Base-by-base conservation (phyloP, 2,797 vertebrate genomes). In the Rhinoraja longicauda region DNA sequence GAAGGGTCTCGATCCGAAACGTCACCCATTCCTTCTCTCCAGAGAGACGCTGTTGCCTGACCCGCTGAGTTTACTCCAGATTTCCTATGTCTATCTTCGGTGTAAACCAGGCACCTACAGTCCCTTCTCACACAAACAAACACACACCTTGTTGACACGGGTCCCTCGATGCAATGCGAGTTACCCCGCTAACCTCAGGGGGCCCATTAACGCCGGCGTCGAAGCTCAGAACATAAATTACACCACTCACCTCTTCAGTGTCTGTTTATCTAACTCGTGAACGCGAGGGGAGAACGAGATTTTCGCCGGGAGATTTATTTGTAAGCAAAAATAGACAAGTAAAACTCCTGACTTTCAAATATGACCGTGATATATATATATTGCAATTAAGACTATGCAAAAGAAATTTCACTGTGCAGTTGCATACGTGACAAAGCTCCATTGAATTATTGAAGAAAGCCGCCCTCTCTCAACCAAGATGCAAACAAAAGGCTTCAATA, bases 241-340 rank as follows among this genome's bases (percentile, higher is more conserved):
- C 19, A 45, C 15, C 26, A 29, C 29, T 13, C 45, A 81, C 39
- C 39, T 53, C 21, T 45, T 45, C 29, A 29, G n/a, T 62, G 59
- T 21, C 9, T 10, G 3, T 77, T 5, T 9, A 8, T 3, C 6
- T 21, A 0, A 8, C n/a, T 19, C n/a, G 8, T 0, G 4, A 0
- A 82, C 39, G 53, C 3, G 1, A 24, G 24, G 24, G 21, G 24
- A 26, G 29, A 26, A 26, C 8, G 29, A 26, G 6, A 29, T 29
- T 8, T 88, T 32, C 32, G 29, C 53, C 26, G 53, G 3, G 57
- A 62, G 53, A 64, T 88, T 64, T 88, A 45, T 4, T 45, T 45
- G 45, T 45, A 45, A 45, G 45, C 45, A 2, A 4, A 2, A 45
- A 0, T 2, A 45, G 45, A 45, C 0, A 45, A 45, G 2, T 0